These are phyloP conservation scores for Tiphia femorata DNA, from an alignment of 2,888 invertebrate species.

Conservation along the genomic window DNA sequence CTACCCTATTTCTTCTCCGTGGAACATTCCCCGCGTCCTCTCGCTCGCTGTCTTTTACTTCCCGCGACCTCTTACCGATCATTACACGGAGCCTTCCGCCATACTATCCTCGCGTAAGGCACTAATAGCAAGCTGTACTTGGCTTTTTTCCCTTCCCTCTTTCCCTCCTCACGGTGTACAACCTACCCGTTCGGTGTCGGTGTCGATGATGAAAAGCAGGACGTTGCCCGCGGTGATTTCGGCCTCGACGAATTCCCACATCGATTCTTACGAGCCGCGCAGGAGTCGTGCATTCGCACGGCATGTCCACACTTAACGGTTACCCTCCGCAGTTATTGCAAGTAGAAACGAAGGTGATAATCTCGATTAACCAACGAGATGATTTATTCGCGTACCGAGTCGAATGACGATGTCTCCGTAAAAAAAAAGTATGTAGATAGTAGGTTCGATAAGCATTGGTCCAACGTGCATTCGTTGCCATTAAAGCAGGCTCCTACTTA, in stretches of 20 bases:
- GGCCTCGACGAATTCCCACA: conserved; percentile 16
- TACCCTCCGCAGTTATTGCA: background rate
- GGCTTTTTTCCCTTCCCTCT: conserved; percentile 19
- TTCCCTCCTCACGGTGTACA: background rate
- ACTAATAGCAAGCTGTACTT: conserved; percentile 40
- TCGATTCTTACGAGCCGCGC: conserved; percentile 35
- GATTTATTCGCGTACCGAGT: no score
- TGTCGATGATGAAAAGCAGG: conserved; percentile 38
- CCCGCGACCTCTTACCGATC: conserved; percentile 48
- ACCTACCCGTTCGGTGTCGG: conserved; percentile 4
- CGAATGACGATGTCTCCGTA: no score
- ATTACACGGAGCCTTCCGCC: conserved; percentile 39
- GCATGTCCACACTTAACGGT: background rate
- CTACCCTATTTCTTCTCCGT: no score
- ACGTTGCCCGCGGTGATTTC: conserved; percentile 19
- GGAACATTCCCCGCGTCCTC: background rate
- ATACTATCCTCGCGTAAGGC: conserved; percentile 31
- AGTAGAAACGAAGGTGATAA: background rate
- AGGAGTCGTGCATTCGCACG: background rate
- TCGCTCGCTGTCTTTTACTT: conserved; percentile 13
- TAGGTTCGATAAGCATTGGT: no score
- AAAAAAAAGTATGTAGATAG: no score
- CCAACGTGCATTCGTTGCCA: no score
- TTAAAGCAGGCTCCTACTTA: no score
- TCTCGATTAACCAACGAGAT: background rate